Conservation (phyloP, 2,888 invertebrate genomes). For the Macrostomum cliftonense region DNA sequence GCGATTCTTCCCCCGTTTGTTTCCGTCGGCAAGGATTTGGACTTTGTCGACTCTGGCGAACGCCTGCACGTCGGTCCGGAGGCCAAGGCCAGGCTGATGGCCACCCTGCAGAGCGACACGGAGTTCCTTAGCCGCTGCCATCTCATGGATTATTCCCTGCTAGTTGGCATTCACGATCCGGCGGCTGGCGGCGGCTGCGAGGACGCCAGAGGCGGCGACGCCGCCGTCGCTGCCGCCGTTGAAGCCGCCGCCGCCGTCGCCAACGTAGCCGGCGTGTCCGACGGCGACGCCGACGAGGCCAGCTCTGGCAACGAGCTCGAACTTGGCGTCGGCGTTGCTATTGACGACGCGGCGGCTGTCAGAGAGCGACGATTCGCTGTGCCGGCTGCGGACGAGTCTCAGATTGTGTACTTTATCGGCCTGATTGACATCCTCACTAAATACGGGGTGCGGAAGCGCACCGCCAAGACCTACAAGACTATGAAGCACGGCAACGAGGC, state of each 20-base stretch:
- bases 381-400: constrained; percentile 21
- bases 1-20: too few species aligned
- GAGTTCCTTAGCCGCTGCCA: constrained; percentile 82
- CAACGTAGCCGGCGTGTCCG: too few species aligned
- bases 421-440: constrained; percentile 84
- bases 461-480: constrained; percentile 95
- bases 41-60: constrained; percentile 86
- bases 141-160: constrained; percentile 91
- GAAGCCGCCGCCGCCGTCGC: too few species aligned
- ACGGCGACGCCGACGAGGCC: too few species aligned
- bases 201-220: too few species aligned
- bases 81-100: constrained; percentile 70
- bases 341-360: too few species aligned
- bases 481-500: constrained; percentile 74
- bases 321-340: too few species aligned
- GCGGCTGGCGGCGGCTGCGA: constrained; percentile 41
- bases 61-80: constrained; percentile 77
- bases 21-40: constrained; percentile 94
- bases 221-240: too few species aligned
- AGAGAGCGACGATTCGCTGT: too few species aligned
- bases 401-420: constrained; percentile 80
- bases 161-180: constrained; percentile 86
- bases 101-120: constrained; percentile 76
- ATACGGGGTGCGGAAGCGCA: constrained; percentile 92
- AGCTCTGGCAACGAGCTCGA: too few species aligned